A percentile compares a stretch with the other conserved stretches of the same genome.
Evolutionary conservation across 2,797 vertebrate genomes (phyloP).

Genomic region (Epinephelus awoara): DNA sequence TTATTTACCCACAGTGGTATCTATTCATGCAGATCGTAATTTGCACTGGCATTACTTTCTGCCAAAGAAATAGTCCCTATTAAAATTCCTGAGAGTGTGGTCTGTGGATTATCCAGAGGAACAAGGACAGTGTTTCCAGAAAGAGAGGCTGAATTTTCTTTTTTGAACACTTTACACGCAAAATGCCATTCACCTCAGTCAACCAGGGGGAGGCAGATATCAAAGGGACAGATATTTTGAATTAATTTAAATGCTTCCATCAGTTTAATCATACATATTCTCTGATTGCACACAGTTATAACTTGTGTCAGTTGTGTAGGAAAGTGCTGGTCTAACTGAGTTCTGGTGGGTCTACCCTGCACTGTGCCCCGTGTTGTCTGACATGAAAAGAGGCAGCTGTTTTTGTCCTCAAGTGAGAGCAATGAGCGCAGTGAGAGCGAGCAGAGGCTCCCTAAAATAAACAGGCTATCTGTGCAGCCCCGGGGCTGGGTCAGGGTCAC

Average conservation of each 20-base stretch:
- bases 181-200: not conserved
- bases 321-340: not conserved
- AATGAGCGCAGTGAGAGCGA: constrained; percentile 58
- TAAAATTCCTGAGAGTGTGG: constrained; percentile 40
- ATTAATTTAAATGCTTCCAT: not conserved
- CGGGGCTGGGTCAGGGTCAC: constrained; percentile 69
- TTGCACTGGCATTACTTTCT: constrained; percentile 32
- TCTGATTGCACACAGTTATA: not conserved
- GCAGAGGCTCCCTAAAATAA: constrained; percentile 82
- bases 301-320: not conserved
- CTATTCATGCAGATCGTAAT: constrained; percentile 31
- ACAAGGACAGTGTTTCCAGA: constrained; percentile 28
- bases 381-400: constrained; percentile 76
- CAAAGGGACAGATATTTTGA: not conserved
- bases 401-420: constrained; percentile 74
- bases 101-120: constrained; percentile 31
- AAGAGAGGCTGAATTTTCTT: not conserved
- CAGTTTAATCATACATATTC: not conserved
- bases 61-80: constrained; percentile 30
- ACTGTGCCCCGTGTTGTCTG: constrained; percentile 52
- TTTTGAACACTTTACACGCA: not conserved
- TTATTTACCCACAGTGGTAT: constrained; percentile 16
- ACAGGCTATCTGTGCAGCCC: constrained; percentile 71
- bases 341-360: constrained; percentile 8
- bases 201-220: not conserved